Evolutionary conservation across 2,888 invertebrate genomes (phyloP), one percentile per base, ranked within the genome.

Genomic region (Hylaea fasciaria): DNA sequence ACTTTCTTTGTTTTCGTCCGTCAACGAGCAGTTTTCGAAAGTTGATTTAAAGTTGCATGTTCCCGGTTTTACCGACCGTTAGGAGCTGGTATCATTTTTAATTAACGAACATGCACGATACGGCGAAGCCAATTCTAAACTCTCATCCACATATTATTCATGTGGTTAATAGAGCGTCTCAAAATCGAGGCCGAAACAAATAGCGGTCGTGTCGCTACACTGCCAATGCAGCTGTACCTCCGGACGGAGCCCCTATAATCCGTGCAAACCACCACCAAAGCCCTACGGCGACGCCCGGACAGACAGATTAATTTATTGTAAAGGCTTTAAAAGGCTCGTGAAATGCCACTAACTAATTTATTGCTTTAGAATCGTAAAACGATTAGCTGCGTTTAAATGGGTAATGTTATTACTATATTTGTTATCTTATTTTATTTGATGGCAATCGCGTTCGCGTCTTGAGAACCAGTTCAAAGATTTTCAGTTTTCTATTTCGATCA

Each of bases 251-350:
- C 65, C 48, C 22, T 29, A 58, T 73, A 69, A 75, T 70, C 68
- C 68, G 28, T 49, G 51, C 63, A 46, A 61, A 63, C 64, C 63
- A 50, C 48, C 47, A 60, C 66, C 66, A 71, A 73, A 71, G 67
- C 73, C 65, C 62, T 46, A 64, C 66, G 65, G 51, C 57, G 50
- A 43, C 60, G 52, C 54, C 57, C 66, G 66, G 63, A 67, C 64
- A 67, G 66, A 67, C 71, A 64, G 71, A 62, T 66, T 62, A 59
- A 70, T 67, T 68, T 70, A 52, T 62, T 16, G 32, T 14, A 16
- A 22, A 35, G 13, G 32, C 32, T 40, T 35, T 59, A 37, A 59
- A 54, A 49, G 49, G 54, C 47, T 53, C 32, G 14, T 41, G 14
- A 48, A 50, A 39, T 16, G 37, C 43, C 59, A 44, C 28, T 45